A percentile compares a stretch with the other conserved stretches of the same genome.
Conservation (phyloP, 2,888 invertebrate species). For the Eupithecia subfuscata region DNA sequence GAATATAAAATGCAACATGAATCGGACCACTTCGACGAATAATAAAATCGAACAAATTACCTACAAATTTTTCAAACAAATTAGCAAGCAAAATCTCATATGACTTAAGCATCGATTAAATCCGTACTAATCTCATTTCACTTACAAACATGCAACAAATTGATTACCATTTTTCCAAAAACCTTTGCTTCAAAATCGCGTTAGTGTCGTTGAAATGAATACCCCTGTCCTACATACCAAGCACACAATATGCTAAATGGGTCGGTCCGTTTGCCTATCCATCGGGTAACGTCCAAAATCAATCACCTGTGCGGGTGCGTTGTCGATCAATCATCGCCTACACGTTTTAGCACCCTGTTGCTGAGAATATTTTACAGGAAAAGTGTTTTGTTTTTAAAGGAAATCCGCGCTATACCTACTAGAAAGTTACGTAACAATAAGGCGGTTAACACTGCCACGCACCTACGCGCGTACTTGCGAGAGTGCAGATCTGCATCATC, state of each 20-base stretch:
- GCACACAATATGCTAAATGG: constrained; percentile 50
- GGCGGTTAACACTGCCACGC: too few relatives aligned
- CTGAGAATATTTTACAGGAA: constrained; percentile 22
- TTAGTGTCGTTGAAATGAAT: constrained; percentile 40
- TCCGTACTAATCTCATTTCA: background rate
- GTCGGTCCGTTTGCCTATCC: constrained; percentile 51
- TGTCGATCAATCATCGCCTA: constrained; percentile 62
- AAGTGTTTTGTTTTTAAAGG: constrained; percentile 2
- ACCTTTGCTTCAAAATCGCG: constrained; percentile 8
- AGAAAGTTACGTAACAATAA: background rate
- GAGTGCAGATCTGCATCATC: too few relatives aligned
- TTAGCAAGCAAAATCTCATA: background rate
- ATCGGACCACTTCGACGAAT: background rate
- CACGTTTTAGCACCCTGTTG: constrained; percentile 46
- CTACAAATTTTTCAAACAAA: too few relatives aligned
- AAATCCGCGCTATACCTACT: background rate
- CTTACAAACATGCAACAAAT: background rate
- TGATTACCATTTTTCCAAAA: background rate
- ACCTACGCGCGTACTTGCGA: too few relatives aligned
- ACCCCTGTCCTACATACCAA: constrained; percentile 36
- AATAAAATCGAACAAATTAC: too few relatives aligned
- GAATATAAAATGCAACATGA: background rate
- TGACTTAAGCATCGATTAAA: too few relatives aligned
- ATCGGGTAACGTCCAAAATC: constrained; percentile 60
- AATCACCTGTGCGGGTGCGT: constrained; percentile 52